phyloP scores from a whole-genome alignment of 2,888 invertebrate species.

The Mactromeris polynyma region DNA sequence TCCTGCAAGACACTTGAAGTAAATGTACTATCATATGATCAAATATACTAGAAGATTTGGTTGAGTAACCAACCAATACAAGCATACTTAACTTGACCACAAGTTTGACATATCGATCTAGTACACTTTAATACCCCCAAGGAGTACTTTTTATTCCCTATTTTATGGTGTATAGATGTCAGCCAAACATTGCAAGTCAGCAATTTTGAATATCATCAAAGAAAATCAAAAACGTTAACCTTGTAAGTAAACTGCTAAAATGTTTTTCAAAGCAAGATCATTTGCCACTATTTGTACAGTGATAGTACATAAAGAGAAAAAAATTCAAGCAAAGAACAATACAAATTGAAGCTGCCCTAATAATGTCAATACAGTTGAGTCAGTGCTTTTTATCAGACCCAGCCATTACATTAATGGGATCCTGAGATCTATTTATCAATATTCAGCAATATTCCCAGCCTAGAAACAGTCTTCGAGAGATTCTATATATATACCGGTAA shows the following conservation, averaged over 20 bases:
- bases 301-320: neutral
- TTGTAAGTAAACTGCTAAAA: neutral
- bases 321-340: neutral
- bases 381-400: neutral
- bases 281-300: neutral
- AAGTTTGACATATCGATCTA: constrained; percentile 7
- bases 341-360: constrained; percentile 1
- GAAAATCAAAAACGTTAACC: neutral
- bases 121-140: neutral
- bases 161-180: neutral
- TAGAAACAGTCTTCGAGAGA: neutral
- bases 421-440: constrained; percentile 12
- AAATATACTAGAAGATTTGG: neutral
- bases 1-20: neutral
- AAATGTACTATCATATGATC: neutral
- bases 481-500: constrained; percentile 1
- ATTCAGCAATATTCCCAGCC: neutral
- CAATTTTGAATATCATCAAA: constrained; percentile 14
- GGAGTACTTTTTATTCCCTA: neutral
- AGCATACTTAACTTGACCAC: neutral
- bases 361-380: constrained; percentile 1
- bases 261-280: neutral
- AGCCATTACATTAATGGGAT: constrained; percentile 20
- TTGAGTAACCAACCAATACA: neutral
- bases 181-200: neutral